Percentiles rank a stretch among this genome's conserved stretches.
Evolutionary conservation across 2,888 invertebrate species (phyloP).

Genomic region (Byasa hedistus): DNA sequence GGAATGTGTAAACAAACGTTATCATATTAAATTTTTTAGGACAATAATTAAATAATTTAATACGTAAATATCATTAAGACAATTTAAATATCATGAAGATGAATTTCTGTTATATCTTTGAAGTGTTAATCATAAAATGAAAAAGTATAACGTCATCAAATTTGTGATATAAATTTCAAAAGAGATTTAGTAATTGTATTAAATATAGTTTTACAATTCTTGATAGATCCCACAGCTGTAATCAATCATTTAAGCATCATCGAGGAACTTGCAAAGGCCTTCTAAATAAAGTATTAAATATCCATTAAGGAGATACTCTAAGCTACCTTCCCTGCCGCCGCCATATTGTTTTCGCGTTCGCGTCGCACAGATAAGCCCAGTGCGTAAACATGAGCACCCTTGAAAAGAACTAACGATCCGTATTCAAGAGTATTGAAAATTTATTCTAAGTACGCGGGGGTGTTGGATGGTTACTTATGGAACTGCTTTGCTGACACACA

Average conservation of each 20-base stretch:
- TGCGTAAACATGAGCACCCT: constrained; percentile 57
- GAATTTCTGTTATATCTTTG: too few relatives aligned
- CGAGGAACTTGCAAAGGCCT: constrained; percentile 36
- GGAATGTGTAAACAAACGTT: too few relatives aligned
- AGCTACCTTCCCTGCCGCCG: constrained; percentile 39
- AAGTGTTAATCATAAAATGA: too few relatives aligned
- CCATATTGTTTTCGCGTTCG: constrained; percentile 33
- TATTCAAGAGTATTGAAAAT: constrained; percentile 72
- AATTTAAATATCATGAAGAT: too few relatives aligned
- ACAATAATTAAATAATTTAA: too few relatives aligned
- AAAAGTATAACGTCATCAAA: too few relatives aligned
- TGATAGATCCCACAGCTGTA: not conserved
- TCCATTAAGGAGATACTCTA: constrained; percentile 57
- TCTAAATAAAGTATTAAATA: constrained; percentile 68
- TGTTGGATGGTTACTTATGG: constrained; percentile 71
- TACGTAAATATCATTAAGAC: too few relatives aligned
- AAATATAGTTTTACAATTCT: not conserved
- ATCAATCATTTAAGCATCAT: constrained; percentile 51
- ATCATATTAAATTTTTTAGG: too few relatives aligned
- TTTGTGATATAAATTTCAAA: not conserved
- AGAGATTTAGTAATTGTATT: not conserved
- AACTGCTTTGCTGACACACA: constrained; percentile 49
- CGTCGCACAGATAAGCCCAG: constrained; percentile 43
- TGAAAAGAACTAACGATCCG: constrained; percentile 71
- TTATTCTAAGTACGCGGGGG: constrained; percentile 73